These are phyloP conservation scores for Sweltsa coloradensis DNA, from an alignment of 1,140 invertebrate species.

Conservation along the genomic window DNA sequence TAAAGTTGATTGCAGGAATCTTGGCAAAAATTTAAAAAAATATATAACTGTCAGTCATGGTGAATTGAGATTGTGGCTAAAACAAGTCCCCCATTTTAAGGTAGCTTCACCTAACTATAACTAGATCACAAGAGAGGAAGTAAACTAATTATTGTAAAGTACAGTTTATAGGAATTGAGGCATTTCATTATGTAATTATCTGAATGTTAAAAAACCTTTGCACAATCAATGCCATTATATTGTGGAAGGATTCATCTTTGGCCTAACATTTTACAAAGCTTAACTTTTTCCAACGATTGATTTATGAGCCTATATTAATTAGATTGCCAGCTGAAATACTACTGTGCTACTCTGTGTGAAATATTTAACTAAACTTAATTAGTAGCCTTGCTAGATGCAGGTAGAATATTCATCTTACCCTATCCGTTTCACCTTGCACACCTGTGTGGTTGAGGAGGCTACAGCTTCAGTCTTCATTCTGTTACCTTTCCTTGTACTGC, in stretches of 20 bases:
- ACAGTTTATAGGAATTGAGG: constrained; percentile 10
- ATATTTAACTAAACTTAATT: not conserved
- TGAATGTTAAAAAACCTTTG: constrained; percentile 3
- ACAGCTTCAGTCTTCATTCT: not conserved
- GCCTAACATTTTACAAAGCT: constrained; percentile 12
- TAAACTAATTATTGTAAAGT: constrained; percentile 3
- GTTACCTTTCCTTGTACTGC: no score
- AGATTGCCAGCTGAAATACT: not conserved
- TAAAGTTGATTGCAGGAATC: no score
- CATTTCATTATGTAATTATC: constrained; percentile 1
- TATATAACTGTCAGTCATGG: not conserved
- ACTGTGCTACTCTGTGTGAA: not conserved
- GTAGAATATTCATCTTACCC: not conserved
- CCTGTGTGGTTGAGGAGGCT: not conserved
- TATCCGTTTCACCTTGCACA: not conserved
- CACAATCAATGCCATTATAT: constrained; percentile 8
- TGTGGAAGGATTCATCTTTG: constrained; percentile 12
- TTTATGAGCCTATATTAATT: constrained; percentile 9
- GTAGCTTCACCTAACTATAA: not conserved
- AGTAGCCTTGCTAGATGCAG: not conserved
- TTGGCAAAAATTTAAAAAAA: no score
- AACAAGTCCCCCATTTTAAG: no score
- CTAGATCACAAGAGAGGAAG: not conserved
- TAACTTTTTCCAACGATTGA: constrained; percentile 10
- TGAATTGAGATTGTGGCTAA: not conserved